Conservation (phyloP, 2,888 invertebrate species). For the Parasteatoda lunata region DNA sequence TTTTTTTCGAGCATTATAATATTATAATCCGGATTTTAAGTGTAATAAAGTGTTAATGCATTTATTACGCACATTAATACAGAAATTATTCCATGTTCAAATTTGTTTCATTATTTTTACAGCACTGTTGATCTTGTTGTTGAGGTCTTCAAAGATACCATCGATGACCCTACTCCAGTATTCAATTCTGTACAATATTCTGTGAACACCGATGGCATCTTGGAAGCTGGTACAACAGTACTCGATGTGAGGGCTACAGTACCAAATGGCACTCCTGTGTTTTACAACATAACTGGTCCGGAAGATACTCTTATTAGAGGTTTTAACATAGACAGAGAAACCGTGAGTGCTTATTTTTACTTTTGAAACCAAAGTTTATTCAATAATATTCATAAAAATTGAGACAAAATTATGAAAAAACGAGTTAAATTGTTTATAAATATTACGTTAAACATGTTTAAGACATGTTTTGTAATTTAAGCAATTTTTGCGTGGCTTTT, state of each 20-base stretch:
- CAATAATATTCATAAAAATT: too few relatives aligned
- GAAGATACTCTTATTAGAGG: slow-evolving; percentile 67
- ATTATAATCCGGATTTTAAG: too few relatives aligned
- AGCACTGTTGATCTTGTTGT: slow-evolving; percentile 69
- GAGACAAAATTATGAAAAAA: too few relatives aligned
- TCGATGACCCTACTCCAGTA: slow-evolving; percentile 71
- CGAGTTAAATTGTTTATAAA: too few relatives aligned
- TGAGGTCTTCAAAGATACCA: slow-evolving; percentile 71
- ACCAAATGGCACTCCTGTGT: slow-evolving; percentile 70
- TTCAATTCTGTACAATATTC: slow-evolving; percentile 71
- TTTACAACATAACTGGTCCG: slow-evolving; percentile 70
- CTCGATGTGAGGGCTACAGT: slow-evolving; percentile 70
- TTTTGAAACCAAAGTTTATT: background rate
- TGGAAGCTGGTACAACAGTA: slow-evolving; percentile 71
- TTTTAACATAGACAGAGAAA: slow-evolving; percentile 71
- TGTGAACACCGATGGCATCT: slow-evolving; percentile 69
- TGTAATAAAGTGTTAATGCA: too few relatives aligned
- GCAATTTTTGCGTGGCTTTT: too few relatives aligned
- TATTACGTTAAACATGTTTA: too few relatives aligned
- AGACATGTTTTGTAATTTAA: too few relatives aligned
- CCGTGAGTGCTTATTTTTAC: slow-evolving; percentile 48
- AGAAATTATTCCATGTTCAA: too few relatives aligned
- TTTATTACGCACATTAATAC: too few relatives aligned
- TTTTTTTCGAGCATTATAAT: too few relatives aligned
- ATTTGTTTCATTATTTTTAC: slow-evolving; percentile 1